These are phyloP conservation scores for Phasia obesa DNA, from an alignment of 2,888 invertebrate genomes.

Conservation along the genomic window DNA sequence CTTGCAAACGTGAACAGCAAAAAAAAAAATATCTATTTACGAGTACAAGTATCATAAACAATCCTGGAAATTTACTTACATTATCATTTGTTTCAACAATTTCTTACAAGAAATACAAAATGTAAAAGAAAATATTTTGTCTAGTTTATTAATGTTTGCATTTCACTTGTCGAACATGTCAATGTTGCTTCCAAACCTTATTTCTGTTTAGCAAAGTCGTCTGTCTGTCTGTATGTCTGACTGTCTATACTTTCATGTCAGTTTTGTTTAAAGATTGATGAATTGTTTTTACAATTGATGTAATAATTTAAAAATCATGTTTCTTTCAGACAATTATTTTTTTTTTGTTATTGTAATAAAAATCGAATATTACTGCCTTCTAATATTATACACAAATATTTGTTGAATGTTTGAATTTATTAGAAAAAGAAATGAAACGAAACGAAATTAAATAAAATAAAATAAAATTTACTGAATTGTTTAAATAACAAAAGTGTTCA, in stretches of 20 bases:
- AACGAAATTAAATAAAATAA: background rate
- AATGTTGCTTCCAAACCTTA: constrained; percentile 9
- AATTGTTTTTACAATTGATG: constrained; percentile 42
- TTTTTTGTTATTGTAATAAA: constrained; percentile 5
- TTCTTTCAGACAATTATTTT: constrained; percentile 3
- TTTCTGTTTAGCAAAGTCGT: background rate
- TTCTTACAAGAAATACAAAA: background rate
- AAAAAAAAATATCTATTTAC: too few species aligned
- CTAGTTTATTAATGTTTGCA: constrained; percentile 6
- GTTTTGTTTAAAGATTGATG: constrained; percentile 21
- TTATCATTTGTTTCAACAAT: too few species aligned
- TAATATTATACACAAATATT: background rate
- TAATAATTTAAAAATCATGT: constrained; percentile 41
- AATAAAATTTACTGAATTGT: background rate
- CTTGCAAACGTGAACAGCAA: too few species aligned
- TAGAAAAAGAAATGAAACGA: background rate
- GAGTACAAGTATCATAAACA: too few species aligned
- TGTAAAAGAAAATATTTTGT: background rate
- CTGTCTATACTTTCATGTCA: constrained; percentile 13
- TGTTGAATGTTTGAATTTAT: background rate
- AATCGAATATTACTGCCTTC: background rate
- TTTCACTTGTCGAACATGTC: constrained; percentile 26
- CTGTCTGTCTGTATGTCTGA: constrained; percentile 2
- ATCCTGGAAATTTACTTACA: too few species aligned
- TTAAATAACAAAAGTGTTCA: background rate